phyloP scores from a whole-genome alignment of 2,888 invertebrate species.

The Myathropa florea region DNA sequence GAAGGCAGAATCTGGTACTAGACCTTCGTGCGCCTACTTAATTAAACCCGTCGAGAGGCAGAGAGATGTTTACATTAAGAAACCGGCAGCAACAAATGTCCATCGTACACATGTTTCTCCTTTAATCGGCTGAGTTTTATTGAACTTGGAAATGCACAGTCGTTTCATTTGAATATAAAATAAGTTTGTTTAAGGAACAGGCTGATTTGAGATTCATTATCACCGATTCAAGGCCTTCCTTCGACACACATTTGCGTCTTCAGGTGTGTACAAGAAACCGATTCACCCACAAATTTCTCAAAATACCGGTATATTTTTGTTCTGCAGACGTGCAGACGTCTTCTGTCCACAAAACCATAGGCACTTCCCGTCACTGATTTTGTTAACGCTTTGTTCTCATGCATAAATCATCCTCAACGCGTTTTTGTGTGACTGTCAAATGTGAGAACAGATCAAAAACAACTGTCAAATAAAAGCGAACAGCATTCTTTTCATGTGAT shows the following conservation, averaged over 20 bases:
- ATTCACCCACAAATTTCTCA: too few relatives aligned
- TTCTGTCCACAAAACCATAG: background rate
- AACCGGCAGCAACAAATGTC: background rate
- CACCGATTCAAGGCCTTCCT: background rate
- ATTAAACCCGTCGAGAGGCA: background rate
- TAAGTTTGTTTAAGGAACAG: background rate
- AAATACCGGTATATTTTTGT: background rate
- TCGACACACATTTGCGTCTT: background rate
- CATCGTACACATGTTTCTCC: background rate
- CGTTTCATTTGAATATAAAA: background rate
- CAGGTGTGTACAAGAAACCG: too few relatives aligned
- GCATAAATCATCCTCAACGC: background rate
- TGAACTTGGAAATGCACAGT: background rate
- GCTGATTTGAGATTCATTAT: background rate
- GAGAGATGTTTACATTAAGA: background rate
- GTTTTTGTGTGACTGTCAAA: background rate
- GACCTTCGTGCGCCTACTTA: background rate
- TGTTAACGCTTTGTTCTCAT: too few relatives aligned
- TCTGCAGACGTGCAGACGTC: background rate
- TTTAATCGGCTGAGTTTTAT: background rate
- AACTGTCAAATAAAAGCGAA: background rate
- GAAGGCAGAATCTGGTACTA: too few relatives aligned
- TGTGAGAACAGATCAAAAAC: background rate
- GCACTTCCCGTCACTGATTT: background rate
- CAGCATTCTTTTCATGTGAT: slow-evolving; percentile 3